Evolutionary conservation across 2,888 invertebrate species (phyloP).

Genomic region (Linyphia triangularis): DNA sequence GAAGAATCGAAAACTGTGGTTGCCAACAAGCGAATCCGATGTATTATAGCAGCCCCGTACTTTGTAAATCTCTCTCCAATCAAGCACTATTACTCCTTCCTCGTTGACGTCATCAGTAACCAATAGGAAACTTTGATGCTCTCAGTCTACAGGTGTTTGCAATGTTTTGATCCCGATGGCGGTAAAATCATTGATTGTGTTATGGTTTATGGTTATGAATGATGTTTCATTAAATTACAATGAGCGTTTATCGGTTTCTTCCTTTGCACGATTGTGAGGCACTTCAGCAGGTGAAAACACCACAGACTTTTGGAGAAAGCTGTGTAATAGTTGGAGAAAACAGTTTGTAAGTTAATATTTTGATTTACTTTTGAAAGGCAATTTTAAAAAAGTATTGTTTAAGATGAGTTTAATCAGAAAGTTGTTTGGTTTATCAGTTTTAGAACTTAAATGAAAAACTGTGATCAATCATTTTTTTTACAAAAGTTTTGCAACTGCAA

Average conservation of each 20-base stretch:
- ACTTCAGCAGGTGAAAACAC: neutral
- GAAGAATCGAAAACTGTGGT: neutral
- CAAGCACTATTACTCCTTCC: neutral
- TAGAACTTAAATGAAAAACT: too few relatives aligned
- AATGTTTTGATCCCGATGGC: constrained; percentile 51
- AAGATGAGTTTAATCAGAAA: too few relatives aligned
- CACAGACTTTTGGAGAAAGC: constrained; percentile 7
- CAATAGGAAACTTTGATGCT: constrained; percentile 41
- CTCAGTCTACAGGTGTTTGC: constrained; percentile 39
- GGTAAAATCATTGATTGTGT: constrained; percentile 15
- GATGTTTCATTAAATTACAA: neutral
- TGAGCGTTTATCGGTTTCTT: constrained; percentile 39
- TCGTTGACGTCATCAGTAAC: constrained; percentile 48
- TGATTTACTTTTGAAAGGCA: neutral
- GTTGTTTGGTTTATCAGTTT: too few relatives aligned
- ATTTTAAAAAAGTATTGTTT: too few relatives aligned
- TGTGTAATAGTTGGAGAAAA: constrained; percentile 41
- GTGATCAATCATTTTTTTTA: too few relatives aligned
- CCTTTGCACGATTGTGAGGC: constrained; percentile 28
- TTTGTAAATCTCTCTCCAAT: constrained; percentile 29
- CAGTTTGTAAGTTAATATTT: constrained; percentile 24
- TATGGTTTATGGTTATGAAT: constrained; percentile 7
- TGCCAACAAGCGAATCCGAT: constrained; percentile 57
- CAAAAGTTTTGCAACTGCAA: too few relatives aligned
- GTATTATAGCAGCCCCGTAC: neutral